phyloP scores from a whole-genome alignment of 2,888 invertebrate genomes.

The Macrosoma leucophasiata region DNA sequence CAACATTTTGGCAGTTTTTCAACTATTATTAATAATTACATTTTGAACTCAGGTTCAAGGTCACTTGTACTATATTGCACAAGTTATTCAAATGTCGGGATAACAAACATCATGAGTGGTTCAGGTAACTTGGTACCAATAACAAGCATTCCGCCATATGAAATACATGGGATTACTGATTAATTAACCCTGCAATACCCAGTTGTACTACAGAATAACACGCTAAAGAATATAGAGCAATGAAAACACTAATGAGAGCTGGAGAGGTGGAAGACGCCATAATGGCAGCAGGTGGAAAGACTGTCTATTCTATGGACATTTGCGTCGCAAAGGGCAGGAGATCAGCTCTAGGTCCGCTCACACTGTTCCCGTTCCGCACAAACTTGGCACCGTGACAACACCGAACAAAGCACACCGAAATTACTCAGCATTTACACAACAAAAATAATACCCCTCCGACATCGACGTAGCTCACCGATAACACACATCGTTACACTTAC shows the following conservation, averaged over 20 bases:
- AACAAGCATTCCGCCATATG: too few species aligned
- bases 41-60: too few species aligned
- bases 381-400: conserved; percentile 35
- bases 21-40: too few species aligned
- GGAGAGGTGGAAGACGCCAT: conserved; percentile 2
- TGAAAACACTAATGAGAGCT: conserved; percentile 2
- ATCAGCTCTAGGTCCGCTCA: conserved; percentile 18
- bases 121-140: too few species aligned
- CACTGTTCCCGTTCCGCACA: too few species aligned
- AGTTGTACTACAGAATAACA: conserved; percentile 4
- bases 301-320: conserved; percentile 4
- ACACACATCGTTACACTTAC: conserved; percentile 7
- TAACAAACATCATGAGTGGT: too few species aligned
- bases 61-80: too few species aligned
- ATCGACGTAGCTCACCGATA: conserved; percentile 9
- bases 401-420: conserved; percentile 28
- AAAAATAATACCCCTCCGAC: conserved; percentile 22
- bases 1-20: too few species aligned
- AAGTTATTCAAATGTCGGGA: too few species aligned
- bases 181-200: too few species aligned
- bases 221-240: background rate
- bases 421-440: conserved; percentile 32
- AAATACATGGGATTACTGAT: too few species aligned
- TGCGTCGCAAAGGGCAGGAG: conserved; percentile 8
- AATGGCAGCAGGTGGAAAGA: background rate